Evolutionary conservation across 2,888 invertebrate species (phyloP), one percentile per base, ranked within the genome.

Genomic region (Malthinus flaveolus): DNA sequence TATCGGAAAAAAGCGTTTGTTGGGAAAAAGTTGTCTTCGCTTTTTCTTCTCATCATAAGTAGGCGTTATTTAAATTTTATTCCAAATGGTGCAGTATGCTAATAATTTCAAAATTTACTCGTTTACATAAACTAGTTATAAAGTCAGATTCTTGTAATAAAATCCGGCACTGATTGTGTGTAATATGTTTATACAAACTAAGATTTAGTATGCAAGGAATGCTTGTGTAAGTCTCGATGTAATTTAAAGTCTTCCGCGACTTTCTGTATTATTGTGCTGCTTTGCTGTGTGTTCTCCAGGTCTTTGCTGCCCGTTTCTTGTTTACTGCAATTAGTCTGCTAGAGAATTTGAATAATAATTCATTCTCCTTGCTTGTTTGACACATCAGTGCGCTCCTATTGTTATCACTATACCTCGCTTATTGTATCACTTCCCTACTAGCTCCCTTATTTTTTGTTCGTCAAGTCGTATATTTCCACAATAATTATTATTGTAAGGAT

Each of bases 151-250:
- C 63, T 65, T 68, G 72, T 70, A 73, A 72, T 73, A 73, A 73
- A 72, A 73, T 71, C 71, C 70, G 59, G 56, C 70, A 66, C 69
- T 71, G 73, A 74, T 74, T 75, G 73, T 72, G 64, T 71, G 71
- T 75, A 74, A 75, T 75, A 74, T 74, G 74, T 74, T 75, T 74
- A 73, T 73, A 75, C 74, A 74, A 75, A 74, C 72, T 72, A 70
- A 73, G 73, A 74, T 74, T 74, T 74, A 72, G 74, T 75, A 75
- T 75, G 71, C 74, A 62, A 62, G 66, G 68, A 67, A 67, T 66
- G 63, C 70, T 66, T 63, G 71, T 71, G 71, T 72, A 74, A 74
- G 70, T 74, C 73, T 67, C 68, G 64, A 66, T 68, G 71, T 74
- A 75, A 75, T 74, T 74, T 74, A 75, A 60, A 60, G 73, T 73